A percentile compares a stretch with the other conserved stretches of the same genome.
These are phyloP conservation scores for Spisula subtruncata DNA, from an alignment of 2,888 invertebrate species.

Conservation along the genomic window DNA sequence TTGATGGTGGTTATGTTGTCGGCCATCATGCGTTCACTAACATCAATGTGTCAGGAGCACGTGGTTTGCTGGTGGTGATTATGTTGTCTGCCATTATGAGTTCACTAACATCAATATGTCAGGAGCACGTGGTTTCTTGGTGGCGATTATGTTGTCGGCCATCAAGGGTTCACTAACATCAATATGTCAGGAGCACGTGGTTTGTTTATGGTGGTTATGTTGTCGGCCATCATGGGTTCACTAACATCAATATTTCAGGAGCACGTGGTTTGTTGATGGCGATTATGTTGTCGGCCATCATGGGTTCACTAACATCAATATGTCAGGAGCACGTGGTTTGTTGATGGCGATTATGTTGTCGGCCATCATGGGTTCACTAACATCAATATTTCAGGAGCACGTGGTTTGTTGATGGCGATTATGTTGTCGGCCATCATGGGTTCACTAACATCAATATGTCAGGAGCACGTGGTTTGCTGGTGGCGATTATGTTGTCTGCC, in stretches of 20 bases:
- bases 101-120: constrained; percentile 78
- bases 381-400: constrained; percentile 77
- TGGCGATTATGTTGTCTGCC: constrained; percentile 79
- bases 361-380: constrained; percentile 78
- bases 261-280: constrained; percentile 77
- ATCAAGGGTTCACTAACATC: constrained; percentile 79
- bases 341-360: constrained; percentile 78
- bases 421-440: constrained; percentile 80
- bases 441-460: constrained; percentile 78
- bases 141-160: constrained; percentile 79
- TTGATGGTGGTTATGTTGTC: constrained; percentile 78
- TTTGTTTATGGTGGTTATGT: constrained; percentile 76
- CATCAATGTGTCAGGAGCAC: constrained; percentile 77
- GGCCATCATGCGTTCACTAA: constrained; percentile 78
- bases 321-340: constrained; percentile 77
- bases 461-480: constrained; percentile 74
- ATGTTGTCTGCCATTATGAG: constrained; percentile 80
- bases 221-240: constrained; percentile 79
- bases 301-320: constrained; percentile 79
- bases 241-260: constrained; percentile 79
- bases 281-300: constrained; percentile 78
- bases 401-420: constrained; percentile 77
- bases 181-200: constrained; percentile 78
- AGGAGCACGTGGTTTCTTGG: constrained; percentile 74
- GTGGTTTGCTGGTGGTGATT: constrained; percentile 77